Base-by-base conservation (phyloP, 2,797 vertebrate genomes). In the Epinephelus awoara region DNA sequence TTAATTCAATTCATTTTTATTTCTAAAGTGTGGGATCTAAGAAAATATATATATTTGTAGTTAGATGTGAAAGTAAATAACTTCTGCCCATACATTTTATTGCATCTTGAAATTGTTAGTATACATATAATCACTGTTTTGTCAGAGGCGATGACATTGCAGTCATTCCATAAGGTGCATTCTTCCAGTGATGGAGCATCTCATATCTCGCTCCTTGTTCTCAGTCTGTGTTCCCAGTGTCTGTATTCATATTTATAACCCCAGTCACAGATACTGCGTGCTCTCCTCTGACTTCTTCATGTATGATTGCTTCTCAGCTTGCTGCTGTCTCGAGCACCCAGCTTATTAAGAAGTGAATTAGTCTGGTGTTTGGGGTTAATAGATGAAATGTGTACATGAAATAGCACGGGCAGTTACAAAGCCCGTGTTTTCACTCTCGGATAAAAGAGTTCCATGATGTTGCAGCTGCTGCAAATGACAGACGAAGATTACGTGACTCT, bases 331-430 rank as follows among this genome's bases (percentile, higher is more conserved):
- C 0, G 1, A 55, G 38, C 65, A 19, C 21, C 25, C 6, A 1
- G 40, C 47, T 82, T 23, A 25, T 78, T 67, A 61, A 49, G 1
- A 27, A 69, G 47, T 44, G 25, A 64, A 64, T 78, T 61, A 52
- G 63, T 18, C 7, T n/a, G 5, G 4, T 19, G 19, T 47, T 56
- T 21, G 40, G 0, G 19, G 38, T 59, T 64, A 50, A 51, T 17
- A 57, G 40, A 70, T 58, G 23, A 21, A 47, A 64, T 56, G 40
- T 21, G 40, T 0, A 47, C 42, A 21, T 66, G 50, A 65, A 58
- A 69, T 34, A 19, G 19, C 21, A 4, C 2, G 9, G 34, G 49
- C 15, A 6, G 34, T 27, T 47, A 29, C 25, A 27, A 6, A 29
- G 55, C 15, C 25, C 3, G 1, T 62, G 44, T 66, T 74, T 75